Evolutionary conservation across 2,888 invertebrate genomes (phyloP).

Genomic region (Chirona hameri): DNA sequence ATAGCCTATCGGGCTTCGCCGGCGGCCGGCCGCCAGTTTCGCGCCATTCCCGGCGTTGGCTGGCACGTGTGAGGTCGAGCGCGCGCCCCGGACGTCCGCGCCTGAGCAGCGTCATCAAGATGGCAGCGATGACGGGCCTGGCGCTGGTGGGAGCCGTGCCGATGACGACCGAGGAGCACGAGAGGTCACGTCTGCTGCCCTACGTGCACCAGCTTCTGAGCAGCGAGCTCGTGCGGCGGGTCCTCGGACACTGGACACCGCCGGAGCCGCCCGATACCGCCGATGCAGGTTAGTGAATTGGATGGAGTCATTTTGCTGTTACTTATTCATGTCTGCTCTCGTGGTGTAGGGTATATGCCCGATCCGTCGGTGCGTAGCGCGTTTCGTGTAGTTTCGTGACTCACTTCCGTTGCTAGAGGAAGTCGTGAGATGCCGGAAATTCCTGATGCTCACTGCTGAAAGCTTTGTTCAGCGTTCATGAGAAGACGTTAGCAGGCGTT

Average conservation of each 20-base stretch:
- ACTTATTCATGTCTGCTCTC: too few species aligned
- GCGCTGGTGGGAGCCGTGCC: conserved; percentile 23
- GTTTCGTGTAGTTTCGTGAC: too few species aligned
- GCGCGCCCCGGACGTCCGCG: neutral
- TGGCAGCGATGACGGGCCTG: neutral
- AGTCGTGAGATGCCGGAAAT: too few species aligned
- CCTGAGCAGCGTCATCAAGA: neutral
- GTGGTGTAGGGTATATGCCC: too few species aligned
- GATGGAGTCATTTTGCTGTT: neutral
- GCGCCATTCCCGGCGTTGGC: neutral
- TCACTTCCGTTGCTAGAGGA: too few species aligned
- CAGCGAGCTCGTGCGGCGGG: neutral
- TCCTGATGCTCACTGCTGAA: too few species aligned
- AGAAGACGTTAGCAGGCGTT: too few species aligned
- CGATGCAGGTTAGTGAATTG: neutral
- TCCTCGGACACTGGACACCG: neutral
- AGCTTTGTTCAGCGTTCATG: too few species aligned
- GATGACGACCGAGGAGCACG: neutral
- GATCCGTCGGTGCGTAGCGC: too few species aligned
- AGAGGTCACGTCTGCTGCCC: neutral
- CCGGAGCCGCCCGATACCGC: neutral
- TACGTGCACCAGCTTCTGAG: neutral
- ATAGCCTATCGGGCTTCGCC: neutral
- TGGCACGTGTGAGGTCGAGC: neutral
- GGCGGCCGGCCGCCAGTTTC: neutral